Evolutionary conservation across 1,140 invertebrate species (phyloP).

Genomic region (Penaeus indicus): DNA sequence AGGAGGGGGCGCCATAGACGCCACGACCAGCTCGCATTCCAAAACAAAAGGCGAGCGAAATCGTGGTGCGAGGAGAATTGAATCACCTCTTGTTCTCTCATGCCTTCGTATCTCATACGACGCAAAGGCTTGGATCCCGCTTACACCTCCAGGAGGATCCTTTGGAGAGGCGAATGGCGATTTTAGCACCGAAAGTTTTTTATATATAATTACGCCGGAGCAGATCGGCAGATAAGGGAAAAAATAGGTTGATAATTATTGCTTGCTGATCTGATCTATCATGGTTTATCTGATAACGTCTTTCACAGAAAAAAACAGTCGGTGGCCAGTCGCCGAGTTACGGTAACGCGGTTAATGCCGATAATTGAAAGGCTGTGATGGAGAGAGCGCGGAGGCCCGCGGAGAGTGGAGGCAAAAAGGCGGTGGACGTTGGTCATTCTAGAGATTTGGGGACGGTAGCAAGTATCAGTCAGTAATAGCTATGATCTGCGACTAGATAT

Average conservation of each 20-base stretch:
- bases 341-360: conserved; percentile 16
- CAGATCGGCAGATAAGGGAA: too few relatives aligned
- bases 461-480: too few relatives aligned
- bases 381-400: not conserved
- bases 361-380: conserved; percentile 37
- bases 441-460: too few relatives aligned
- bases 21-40: conserved; percentile 42
- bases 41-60: conserved; percentile 47
- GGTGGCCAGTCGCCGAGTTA: not conserved
- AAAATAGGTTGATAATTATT: too few relatives aligned
- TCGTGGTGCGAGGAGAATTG: conserved; percentile 47
- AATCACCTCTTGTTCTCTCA: conserved; percentile 41
- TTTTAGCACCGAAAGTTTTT: too few relatives aligned
- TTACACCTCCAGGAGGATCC: too few relatives aligned
- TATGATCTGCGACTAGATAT: not conserved
- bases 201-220: too few relatives aligned
- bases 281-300: too few relatives aligned
- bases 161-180: too few relatives aligned
- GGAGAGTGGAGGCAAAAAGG: not conserved
- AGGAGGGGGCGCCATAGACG: conserved; percentile 25
- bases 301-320: too few relatives aligned
- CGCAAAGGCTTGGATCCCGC: too few relatives aligned
- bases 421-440: not conserved
- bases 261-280: too few relatives aligned
- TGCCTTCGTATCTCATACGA: conserved; percentile 25